These are phyloP conservation scores for Cancer borealis DNA, from an alignment of 2,888 invertebrate genomes.

Conservation along the genomic window DNA sequence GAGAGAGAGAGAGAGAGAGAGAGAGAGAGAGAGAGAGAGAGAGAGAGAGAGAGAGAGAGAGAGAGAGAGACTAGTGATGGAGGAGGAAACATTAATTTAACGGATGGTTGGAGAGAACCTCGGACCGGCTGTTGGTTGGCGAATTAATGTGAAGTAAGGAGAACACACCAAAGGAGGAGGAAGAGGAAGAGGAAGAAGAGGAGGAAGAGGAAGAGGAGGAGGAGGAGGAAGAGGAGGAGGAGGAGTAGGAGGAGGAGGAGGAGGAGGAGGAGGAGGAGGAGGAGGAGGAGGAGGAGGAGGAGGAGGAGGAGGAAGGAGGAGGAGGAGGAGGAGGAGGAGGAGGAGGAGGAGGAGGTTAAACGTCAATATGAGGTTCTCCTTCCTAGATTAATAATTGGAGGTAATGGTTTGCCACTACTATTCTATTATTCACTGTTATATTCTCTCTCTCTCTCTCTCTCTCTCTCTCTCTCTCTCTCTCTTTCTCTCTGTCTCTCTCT, in stretches of 20 bases:
- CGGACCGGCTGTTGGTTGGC: conserved; percentile 1
- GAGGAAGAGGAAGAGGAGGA: not conserved
- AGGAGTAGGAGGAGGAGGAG: not conserved
- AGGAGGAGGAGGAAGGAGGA: not conserved
- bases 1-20: conserved; percentile 24
- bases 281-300: not conserved
- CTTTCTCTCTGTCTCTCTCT: conserved; percentile 28
- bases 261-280: conserved; percentile 3
- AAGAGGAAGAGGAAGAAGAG: not conserved
- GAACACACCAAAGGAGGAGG: not conserved
- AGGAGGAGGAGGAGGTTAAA: not conserved
- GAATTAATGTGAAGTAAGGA: not conserved
- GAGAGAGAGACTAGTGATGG: not conserved
- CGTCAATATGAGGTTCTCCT: not conserved
- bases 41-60: not conserved
- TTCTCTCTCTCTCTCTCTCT: conserved; percentile 41
- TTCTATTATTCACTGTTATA: not conserved
- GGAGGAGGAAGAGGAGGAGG: not conserved
- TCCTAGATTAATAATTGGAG: conserved; percentile 27
- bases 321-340: conserved; percentile 12
- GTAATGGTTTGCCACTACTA: not conserved
- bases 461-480: conserved; percentile 46
- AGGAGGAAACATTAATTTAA: conserved; percentile 4
- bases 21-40: conserved; percentile 29
- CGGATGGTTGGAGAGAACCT: conserved; percentile 22